Base-by-base conservation (phyloP, 2,113 vertebrate genomes). In the Aspiorhynchus laticeps region DNA sequence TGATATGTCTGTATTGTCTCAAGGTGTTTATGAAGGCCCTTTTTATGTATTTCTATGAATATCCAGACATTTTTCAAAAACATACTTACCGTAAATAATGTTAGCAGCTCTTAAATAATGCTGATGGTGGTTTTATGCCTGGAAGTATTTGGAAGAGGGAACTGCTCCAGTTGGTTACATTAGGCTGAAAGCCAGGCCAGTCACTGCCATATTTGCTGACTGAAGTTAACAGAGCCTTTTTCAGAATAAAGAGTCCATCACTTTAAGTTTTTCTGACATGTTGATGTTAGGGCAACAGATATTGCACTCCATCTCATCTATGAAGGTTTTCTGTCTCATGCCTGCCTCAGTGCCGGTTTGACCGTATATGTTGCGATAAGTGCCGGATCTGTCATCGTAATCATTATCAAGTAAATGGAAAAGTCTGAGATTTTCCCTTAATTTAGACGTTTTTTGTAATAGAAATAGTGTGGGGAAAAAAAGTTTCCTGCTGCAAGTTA, bases 161-260 rank as follows among this genome's bases (percentile, higher is more conserved):
- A 33, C 61, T 51, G 11, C 63, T 83, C 11, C 63, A 48, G 63
- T 83, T 74, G 65, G 65, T 74, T 74, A 41, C 46, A 74, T 84
- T 74, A 73, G 67, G 82, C 67, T 56, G 82, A 38, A 73, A 53
- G 67, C 82, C 82, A 84, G 31, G 46, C 82, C 67, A 33, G 82
- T 84, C 82, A 53, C 31, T 74, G 21, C 46, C 31, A 26, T 59
- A 84, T 84, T 38, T 84, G 82, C 82, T 84, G 67, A 84, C 82
- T 73, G 82, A 84, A 84, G 28, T 84, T 84, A 84, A 84, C 82
- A 59, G 82, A 38, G 82, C 46, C 82, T 84, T 82, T 82, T 82
- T 82, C 31, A 84, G 82, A 84, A 74, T 56, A 74, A 74, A 74
- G 65, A 84, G 67, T 74, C 31, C 67, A 74, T 84, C 67, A 53